phyloP scores from a whole-genome alignment of 2,888 invertebrate species.

The Lithophane ornitopus region DNA sequence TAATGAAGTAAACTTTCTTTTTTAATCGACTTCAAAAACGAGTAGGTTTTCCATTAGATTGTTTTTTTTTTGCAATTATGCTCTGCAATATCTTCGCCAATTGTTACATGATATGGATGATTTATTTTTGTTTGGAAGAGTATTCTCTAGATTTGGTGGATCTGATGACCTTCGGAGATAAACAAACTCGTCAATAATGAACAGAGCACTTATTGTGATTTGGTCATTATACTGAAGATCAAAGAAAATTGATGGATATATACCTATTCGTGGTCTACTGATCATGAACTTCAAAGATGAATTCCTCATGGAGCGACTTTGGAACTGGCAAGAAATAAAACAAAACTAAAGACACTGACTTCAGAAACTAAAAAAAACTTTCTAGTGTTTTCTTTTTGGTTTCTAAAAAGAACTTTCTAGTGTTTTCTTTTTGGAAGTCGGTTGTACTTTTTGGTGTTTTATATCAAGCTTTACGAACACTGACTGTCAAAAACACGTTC shows the following conservation, averaged over 20 bases:
- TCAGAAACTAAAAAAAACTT: neutral
- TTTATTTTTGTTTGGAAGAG: neutral
- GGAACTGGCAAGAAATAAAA: neutral
- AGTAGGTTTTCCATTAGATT: neutral
- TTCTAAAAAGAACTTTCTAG: neutral
- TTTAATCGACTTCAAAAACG: neutral
- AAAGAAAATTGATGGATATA: neutral
- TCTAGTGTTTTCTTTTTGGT: too few species aligned
- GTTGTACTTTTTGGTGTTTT: neutral
- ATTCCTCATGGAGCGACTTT: too few species aligned
- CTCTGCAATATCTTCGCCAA: neutral
- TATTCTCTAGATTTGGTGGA: neutral
- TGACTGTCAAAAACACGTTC: neutral
- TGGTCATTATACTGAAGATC: neutral
- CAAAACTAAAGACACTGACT: neutral
- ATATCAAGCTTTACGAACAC: neutral
- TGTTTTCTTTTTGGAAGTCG: neutral
- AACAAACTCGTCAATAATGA: neutral
- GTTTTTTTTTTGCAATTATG: neutral
- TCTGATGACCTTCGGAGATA: neutral
- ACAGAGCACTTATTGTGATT: neutral
- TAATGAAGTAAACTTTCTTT: neutral
- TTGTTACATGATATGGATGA: too few species aligned
- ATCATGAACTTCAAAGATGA: neutral
- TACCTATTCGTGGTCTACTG: neutral